Evolutionary conservation across 1,140 invertebrate species (phyloP).

Genomic region (Ceratina calcarata): DNA sequence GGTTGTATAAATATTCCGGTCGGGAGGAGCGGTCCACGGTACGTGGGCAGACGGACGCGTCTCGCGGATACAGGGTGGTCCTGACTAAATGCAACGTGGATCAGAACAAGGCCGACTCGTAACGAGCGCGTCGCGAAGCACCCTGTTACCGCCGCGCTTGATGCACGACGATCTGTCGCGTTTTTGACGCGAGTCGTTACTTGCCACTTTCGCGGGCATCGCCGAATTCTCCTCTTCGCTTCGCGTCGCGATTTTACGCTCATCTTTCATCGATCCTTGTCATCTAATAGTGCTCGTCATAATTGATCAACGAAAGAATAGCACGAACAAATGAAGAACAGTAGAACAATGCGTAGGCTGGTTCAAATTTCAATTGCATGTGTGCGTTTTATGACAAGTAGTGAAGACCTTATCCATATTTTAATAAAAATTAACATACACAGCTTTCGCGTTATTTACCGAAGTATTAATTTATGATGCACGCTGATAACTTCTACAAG

Average conservation of each 20-base stretch:
- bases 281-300: background rate
- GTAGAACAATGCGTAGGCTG: no score
- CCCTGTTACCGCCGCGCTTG: slow-evolving; percentile 65
- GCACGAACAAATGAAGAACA: background rate
- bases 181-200: slow-evolving; percentile 69
- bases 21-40: slow-evolving; percentile 57
- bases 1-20: slow-evolving; percentile 74
- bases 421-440: no score
- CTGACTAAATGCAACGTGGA: slow-evolving; percentile 66
- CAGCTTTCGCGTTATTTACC: no score
- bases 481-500: no score
- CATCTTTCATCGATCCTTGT: slow-evolving; percentile 4
- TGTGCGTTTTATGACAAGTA: background rate
- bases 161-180: slow-evolving; percentile 65
- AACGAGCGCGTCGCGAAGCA: slow-evolving; percentile 70
- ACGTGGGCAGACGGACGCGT: slow-evolving; percentile 65
- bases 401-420: no score
- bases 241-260: slow-evolving; percentile 8
- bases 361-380: background rate
- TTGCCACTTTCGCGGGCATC: slow-evolving; percentile 63
- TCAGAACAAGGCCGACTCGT: slow-evolving; percentile 67
- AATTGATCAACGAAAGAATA: background rate
- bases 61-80: slow-evolving; percentile 66
- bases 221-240: slow-evolving; percentile 53
- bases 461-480: no score